Evolutionary conservation across 2,888 invertebrate genomes (phyloP), one percentile per base, ranked within the genome.

Genomic region (Spodoptera exigua): DNA sequence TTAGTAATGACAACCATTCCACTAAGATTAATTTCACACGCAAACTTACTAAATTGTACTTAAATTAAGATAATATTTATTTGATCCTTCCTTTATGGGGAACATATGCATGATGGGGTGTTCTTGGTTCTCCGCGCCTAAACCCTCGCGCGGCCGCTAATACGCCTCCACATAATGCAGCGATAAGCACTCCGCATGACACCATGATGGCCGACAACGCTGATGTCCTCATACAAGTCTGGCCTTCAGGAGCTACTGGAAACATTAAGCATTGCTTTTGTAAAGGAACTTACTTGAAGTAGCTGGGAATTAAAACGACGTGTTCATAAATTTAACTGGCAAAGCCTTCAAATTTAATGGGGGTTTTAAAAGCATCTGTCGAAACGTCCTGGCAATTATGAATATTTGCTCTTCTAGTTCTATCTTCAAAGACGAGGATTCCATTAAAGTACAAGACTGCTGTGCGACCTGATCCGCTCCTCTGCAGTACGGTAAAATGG

Each of bases 101-200:
- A 18, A 96, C 95, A 72, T 96, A 96, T 0, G 95, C 92, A 69
- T 90, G 89, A 45, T 91, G 93, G 0, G 95, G 89, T 4, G 92
- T 86, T 56, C 89, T 89, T 18, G 89, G 88, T 65, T 95, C 95
- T 16, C 66, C 57, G 27, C 95, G 94, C 67, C 96, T 94, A 89
- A 97, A 95, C 66, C 97, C 95, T 12, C 97, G 95, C 81, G 97
- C 98, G 59, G 97, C 96, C 0, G 96, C 96, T 71, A 97, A 92
- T 18, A 98, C 93, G 0, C 96, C 96, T 9, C 96, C 96, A 0
- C 96, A 95, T 60, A 98, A 90, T 46, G 97, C 95, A 41, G 97
- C 97, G 64, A 97, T 92, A 13, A 97, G 81, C n/a, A 96, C 94
- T 9, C 96, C 96, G 57, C 96, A 95, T 0, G 96, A 94, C 9